Evolutionary conservation across 2,797 vertebrate species (phyloP), one percentile per base, ranked within the genome.

Genomic region (Semotilus atromaculatus): DNA sequence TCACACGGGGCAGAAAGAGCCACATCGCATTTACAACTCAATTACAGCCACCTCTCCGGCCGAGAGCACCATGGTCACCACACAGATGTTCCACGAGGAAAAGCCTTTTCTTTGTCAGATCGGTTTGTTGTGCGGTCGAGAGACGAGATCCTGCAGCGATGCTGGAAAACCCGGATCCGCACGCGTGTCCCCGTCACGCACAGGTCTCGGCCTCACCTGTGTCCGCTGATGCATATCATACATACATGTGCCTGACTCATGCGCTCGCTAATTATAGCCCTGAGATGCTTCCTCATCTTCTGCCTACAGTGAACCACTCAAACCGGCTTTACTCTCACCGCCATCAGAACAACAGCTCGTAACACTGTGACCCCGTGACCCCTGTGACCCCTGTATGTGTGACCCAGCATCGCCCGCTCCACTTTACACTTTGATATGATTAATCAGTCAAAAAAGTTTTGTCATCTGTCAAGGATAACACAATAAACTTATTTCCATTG

Each of bases 271-370:
- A 95, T 95, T 94, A 92, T 93, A 88, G 90, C 94, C 93, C 89
- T 88, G 89, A 91, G 91, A 93, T 89, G 90, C 88, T 1, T 90
- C 90, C 91, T 91, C 31, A n/a, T 68, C 21, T 43, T 70, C 26
- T 13, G n/a, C n/a, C n/a, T 92, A 93, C 90, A 78, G 88, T 90
- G 43, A 4, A 45, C 13, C 43, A 14, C 13, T 45, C 40, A 90
- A 95, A 95, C 92, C 94, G 93, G 94, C 93, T 94, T 93, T 93
- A 94, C 93, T 94, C 91, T 91, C 91, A 90, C 82, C 90, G 92
- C 90, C 92, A 93, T 95, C 95, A 95, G 95, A 94, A 94, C 94
- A 90, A 94, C 94, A 95, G 93, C 94, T 95, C 92, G 85, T 95
- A 95, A 96, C 95, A 93, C 76, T 77, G 45, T 16, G 45, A 48